Percentiles rank a stretch among this genome's conserved stretches.
Evolutionary conservation across 2,888 invertebrate species (phyloP).

Genomic region (Lutraria lutraria): DNA sequence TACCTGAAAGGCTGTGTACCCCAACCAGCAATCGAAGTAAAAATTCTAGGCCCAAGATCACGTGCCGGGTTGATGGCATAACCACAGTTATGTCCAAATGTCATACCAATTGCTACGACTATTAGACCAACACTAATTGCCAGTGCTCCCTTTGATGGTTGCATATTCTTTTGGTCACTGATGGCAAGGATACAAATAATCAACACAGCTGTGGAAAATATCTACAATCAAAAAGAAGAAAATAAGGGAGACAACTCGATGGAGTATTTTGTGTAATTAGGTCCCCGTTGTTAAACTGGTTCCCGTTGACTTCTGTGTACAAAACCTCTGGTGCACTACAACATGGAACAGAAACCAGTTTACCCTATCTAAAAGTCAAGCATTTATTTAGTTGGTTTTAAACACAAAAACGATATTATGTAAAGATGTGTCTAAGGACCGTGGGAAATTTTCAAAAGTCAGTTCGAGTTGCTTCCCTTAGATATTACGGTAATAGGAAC

Average conservation of each 20-base stretch:
- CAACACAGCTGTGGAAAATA: constrained; percentile 87
- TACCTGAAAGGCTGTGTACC: constrained; percentile 87
- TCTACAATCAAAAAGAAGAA: constrained; percentile 78
- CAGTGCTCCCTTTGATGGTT: constrained; percentile 85
- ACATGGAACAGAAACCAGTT: no score
- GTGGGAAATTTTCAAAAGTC: no score
- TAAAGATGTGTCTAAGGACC: no score
- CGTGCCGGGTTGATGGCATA: constrained; percentile 89
- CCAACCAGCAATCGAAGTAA: constrained; percentile 88
- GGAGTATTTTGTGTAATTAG: no score
- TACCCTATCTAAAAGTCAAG: no score
- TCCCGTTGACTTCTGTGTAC: no score
- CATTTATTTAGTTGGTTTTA: no score
- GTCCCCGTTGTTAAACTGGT: no score
- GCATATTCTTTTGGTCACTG: constrained; percentile 87
- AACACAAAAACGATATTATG: no score
- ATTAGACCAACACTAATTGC: constrained; percentile 87
- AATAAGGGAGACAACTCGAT: not conserved
- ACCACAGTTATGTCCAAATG: constrained; percentile 89
- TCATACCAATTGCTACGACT: constrained; percentile 87
- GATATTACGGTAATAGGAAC: no score
- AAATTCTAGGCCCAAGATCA: constrained; percentile 89
- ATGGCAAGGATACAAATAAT: constrained; percentile 87
- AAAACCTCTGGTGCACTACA: no score
- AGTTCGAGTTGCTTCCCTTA: no score